phyloP scores from a whole-genome alignment of 2,797 vertebrate species.

The Bucorvus abyssinicus region DNA sequence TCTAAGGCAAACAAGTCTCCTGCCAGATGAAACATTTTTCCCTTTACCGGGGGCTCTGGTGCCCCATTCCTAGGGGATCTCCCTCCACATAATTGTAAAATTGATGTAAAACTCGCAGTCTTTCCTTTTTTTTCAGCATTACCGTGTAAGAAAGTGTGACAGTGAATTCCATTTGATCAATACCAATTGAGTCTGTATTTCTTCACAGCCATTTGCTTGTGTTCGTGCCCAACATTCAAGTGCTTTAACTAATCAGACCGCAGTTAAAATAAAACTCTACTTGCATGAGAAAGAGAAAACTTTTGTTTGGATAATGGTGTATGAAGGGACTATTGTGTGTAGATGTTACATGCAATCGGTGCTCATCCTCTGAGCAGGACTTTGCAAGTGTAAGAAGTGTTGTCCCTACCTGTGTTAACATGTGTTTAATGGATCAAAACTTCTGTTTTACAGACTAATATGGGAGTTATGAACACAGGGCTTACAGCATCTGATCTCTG shows the following conservation, averaged over 20 bases:
- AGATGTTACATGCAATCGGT: fast-evolving
- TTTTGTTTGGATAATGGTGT: neutral
- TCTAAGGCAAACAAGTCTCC: neutral
- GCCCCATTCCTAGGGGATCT: neutral
- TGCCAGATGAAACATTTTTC: fast-evolving
- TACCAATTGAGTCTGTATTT: neutral
- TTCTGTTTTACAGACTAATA: neutral
- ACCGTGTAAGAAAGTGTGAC: neutral
- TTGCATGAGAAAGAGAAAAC: neutral
- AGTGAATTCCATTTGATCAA: neutral
- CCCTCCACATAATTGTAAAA: neutral
- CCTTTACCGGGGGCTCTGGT: neutral
- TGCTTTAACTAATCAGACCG: neutral
- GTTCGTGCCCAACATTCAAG: neutral
- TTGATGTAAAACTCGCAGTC: neutral
- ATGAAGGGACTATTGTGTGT: neutral
- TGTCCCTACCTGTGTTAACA: neutral
- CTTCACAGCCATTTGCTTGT: neutral
- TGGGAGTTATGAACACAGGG: neutral
- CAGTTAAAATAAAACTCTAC: neutral
- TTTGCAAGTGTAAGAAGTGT: neutral
- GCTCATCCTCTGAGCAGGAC: neutral
- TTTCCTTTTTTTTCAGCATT: neutral
- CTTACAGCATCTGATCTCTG: neutral
- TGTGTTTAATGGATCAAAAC: neutral